Base-by-base conservation (phyloP, 2,888 invertebrate species). In the Drosophila flavopinicola region DNA sequence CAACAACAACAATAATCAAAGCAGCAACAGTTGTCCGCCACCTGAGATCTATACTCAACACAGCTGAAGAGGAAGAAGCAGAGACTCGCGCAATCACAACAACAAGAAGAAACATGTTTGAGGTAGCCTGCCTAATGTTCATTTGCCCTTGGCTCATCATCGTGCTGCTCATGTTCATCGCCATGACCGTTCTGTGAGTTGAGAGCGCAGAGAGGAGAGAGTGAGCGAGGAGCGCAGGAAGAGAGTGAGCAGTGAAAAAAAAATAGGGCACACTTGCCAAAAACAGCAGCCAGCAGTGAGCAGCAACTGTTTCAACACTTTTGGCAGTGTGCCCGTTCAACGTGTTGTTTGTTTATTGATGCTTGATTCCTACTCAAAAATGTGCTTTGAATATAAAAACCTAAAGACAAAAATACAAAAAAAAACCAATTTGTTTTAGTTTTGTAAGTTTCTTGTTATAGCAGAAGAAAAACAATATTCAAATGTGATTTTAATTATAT, bases 71-170 rank as follows among this genome's bases (percentile, higher is more conserved):
- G 41, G 25, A 35, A 39, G 11, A 11, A 32, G 1, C 44, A 37
- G 51, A 45, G 49, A 53, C n/a, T n/a, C n/a, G n/a, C n/a, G n/a
- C n/a, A n/a, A n/a, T n/a, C n/a, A 59, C 44, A 53, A 58, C 51
- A 24, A 25, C 38, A 39, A 38, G 20, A 41, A 1, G 27, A 75
- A 85, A 72, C 64, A 91, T 91, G 90, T 79, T 89, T 54, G 91
- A 91, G 75, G 90, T 89, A 15, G 92, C 93, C 90, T 94, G 94
- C 89, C 92, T 94, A 92, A 93, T 94, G 90, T 92, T 94, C 88
- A 92, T 94, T 86, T 93, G 93, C 86, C 94, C 94, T 88, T 94
- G 94, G 94, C 92, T 94, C 89, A 92, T 94, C 89, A 92, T 94
- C 89, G 93, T 94, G 87, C 92, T 94, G 87, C 93, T 94, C 89